These are phyloP conservation scores for Platyura marginata DNA, from an alignment of 1,140 invertebrate genomes.

Conservation along the genomic window DNA sequence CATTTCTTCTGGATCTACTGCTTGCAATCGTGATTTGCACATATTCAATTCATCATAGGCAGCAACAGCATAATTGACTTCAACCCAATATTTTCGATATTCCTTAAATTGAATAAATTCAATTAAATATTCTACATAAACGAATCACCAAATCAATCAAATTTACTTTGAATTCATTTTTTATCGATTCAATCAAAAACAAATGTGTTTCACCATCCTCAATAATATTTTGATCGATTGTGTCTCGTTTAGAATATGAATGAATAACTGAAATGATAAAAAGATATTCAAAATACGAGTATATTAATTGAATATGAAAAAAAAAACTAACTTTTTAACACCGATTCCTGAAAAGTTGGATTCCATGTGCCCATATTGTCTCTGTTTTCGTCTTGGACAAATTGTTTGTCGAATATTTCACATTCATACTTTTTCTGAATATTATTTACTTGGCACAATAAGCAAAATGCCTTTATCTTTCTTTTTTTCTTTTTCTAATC, in stretches of 20 bases:
- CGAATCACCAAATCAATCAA: background rate
- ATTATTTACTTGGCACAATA: conserved; percentile 28
- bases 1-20: conserved; percentile 27
- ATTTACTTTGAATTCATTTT: conserved; percentile 48
- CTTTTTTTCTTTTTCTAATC: conserved; percentile 1
- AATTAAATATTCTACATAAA: background rate
- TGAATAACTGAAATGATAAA: conserved; percentile 13
- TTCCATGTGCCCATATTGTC: conserved; percentile 26
- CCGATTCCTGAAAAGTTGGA: conserved; percentile 30
- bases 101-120: conserved; percentile 4
- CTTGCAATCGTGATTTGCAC: conserved; percentile 43
- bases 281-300: conserved; percentile 4
- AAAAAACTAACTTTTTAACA: conserved; percentile 26
- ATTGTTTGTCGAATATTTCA: conserved; percentile 25
- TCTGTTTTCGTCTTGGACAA: conserved; percentile 18
- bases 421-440: conserved; percentile 34
- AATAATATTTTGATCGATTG: conserved; percentile 15
- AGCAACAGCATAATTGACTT: conserved; percentile 15
- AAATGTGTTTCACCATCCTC: conserved; percentile 35
- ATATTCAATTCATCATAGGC: conserved; percentile 56
- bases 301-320: background rate
- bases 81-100: conserved; percentile 17
- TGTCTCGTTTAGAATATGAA: conserved; percentile 12
- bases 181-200: conserved; percentile 35
- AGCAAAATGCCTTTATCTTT: conserved; percentile 9